Conservation (phyloP, 2,113 vertebrate species). For the Daboia siamensis region DNA sequence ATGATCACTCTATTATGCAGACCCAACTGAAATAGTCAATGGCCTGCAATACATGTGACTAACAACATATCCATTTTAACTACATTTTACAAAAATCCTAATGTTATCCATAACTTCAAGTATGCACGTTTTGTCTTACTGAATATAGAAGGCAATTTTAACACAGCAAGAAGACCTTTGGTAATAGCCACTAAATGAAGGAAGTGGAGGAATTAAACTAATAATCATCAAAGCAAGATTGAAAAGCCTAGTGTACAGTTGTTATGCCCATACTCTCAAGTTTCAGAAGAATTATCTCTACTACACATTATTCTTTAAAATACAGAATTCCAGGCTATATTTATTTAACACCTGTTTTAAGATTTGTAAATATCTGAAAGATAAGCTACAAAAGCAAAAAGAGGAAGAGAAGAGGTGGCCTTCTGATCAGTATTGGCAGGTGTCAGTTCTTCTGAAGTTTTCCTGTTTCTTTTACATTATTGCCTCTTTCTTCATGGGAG, state of each 20-base stretch:
- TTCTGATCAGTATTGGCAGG: neutral
- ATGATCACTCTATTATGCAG: neutral
- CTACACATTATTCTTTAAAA: neutral
- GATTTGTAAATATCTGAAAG: neutral
- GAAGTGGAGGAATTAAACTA: neutral
- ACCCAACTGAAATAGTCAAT: neutral
- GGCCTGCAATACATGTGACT: neutral
- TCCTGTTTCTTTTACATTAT: neutral
- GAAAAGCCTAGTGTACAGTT: neutral
- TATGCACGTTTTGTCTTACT: neutral
- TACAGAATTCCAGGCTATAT: fast-evolving
- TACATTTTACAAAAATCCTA: neutral
- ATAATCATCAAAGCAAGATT: fast-evolving
- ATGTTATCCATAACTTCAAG: neutral
- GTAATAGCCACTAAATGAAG: neutral
- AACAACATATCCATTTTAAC: neutral
- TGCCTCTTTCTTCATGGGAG: neutral
- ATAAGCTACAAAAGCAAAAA: neutral
- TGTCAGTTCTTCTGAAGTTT: neutral
- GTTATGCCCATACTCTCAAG: neutral
- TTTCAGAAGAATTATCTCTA: neutral
- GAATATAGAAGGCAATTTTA: neutral
- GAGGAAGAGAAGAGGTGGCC: neutral
- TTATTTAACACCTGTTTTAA: neutral
- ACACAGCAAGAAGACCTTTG: neutral